Conservation (phyloP, 2,888 invertebrate genomes). For the Agrenia bidenticulata region DNA sequence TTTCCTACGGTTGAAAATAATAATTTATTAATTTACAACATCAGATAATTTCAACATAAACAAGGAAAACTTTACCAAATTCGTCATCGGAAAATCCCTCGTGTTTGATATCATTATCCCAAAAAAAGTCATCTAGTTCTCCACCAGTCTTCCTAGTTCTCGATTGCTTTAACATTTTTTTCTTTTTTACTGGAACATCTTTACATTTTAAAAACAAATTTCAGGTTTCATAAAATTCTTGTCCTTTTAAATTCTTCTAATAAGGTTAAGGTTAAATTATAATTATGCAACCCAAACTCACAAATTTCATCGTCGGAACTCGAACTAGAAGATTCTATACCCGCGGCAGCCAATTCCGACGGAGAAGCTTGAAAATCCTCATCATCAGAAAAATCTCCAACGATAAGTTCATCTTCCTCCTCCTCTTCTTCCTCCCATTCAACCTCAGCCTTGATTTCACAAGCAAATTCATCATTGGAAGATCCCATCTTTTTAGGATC, state of each 20-base stretch:
- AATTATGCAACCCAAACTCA: too few relatives aligned
- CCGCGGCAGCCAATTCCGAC: neutral
- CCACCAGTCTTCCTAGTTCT: neutral
- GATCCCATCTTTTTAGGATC: neutral
- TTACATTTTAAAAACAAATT: neutral
- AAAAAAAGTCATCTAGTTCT: neutral
- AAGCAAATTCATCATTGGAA: neutral
- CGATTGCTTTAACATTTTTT: neutral
- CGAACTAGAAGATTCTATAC: neutral
- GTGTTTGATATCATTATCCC: neutral
- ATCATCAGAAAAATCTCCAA: constrained; percentile 2
- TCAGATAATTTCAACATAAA: too few relatives aligned
- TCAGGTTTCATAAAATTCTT: too few relatives aligned
- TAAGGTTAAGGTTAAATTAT: too few relatives aligned
- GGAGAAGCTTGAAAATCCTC: constrained; percentile 2
- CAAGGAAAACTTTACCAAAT: too few relatives aligned
- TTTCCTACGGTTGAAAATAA: too few relatives aligned
- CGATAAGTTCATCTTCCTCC: neutral
- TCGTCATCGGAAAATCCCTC: too few relatives aligned
- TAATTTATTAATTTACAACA: too few relatives aligned
- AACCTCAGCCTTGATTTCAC: neutral
- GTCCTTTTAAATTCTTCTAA: too few relatives aligned
- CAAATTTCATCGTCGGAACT: constrained; percentile 1
- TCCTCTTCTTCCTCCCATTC: constrained; percentile 2
- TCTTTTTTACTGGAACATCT: constrained; percentile 2